phyloP scores from a whole-genome alignment of 2,113 vertebrate genomes.

The Mastomys natalensis region DNA sequence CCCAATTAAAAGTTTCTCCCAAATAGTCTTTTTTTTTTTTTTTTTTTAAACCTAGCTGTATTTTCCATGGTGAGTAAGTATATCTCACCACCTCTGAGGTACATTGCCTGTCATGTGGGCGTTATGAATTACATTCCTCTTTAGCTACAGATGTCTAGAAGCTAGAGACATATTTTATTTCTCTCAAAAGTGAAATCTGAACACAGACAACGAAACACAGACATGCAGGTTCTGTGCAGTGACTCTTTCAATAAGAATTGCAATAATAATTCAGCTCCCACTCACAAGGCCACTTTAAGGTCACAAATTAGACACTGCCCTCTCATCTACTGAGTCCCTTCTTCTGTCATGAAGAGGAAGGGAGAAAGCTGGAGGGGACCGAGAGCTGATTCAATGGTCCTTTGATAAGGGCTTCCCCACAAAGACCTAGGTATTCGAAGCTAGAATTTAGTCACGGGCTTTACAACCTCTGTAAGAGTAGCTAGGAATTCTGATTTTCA shows the following conservation, averaged over 20 bases:
- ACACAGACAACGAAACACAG: neutral
- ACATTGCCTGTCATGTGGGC: neutral
- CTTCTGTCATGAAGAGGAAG: neutral
- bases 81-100: neutral
- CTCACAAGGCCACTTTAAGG: conserved; percentile 20
- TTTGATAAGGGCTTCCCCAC: neutral
- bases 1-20: neutral
- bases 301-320: neutral
- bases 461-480: neutral
- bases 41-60: too few relatives aligned
- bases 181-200: neutral
- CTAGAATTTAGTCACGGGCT: neutral
- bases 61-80: neutral
- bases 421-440: neutral
- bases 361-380: neutral
- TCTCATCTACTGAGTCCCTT: neutral
- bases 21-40: neutral
- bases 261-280: neutral
- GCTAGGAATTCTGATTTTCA: neutral
- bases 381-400: neutral
- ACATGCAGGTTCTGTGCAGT: neutral
- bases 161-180: neutral
- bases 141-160: neutral
- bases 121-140: neutral
- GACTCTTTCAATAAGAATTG: neutral